phyloP scores from a whole-genome alignment of 1,140 invertebrate species.

The Cryptotermes secundus region DNA sequence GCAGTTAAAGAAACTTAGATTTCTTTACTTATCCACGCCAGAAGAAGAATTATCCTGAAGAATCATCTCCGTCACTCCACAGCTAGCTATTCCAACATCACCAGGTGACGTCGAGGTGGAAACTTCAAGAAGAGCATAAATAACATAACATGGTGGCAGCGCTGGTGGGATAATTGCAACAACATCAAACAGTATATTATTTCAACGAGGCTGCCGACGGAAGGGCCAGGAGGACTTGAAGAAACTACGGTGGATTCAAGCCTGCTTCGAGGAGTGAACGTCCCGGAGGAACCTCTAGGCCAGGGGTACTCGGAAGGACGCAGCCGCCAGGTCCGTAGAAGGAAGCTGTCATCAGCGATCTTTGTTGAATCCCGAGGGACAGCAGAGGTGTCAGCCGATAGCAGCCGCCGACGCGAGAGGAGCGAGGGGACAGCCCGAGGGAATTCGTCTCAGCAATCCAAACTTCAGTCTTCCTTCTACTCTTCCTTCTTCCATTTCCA shows the following conservation, averaged over 20 bases:
- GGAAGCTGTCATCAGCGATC: conserved; percentile 12
- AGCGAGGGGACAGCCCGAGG: conserved; percentile 5
- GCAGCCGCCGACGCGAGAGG: conserved; percentile 1
- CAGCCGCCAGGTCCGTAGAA: neutral
- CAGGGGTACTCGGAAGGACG: neutral
- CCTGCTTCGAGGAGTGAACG: conserved; percentile 21
- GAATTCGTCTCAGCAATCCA: neutral
- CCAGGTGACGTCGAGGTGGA: too few relatives aligned
- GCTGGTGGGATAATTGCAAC: too few relatives aligned
- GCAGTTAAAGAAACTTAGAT: too few relatives aligned
- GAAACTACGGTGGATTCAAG: neutral
- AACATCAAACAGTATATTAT: too few relatives aligned
- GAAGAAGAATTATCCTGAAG: too few relatives aligned
- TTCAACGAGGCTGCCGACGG: too few relatives aligned
- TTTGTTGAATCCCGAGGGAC: neutral
- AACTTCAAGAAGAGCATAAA: too few relatives aligned
- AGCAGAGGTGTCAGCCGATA: neutral
- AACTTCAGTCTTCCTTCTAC: neutral
- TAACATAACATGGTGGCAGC: too few relatives aligned
- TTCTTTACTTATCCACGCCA: too few relatives aligned
- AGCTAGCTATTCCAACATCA: too few relatives aligned
- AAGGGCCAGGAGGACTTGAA: too few relatives aligned
- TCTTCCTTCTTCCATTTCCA: neutral
- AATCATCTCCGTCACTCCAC: too few relatives aligned
- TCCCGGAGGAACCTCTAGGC: conserved; percentile 6